These are phyloP conservation scores for Achroia grisella DNA, from an alignment of 1,140 invertebrate species.

Conservation along the genomic window DNA sequence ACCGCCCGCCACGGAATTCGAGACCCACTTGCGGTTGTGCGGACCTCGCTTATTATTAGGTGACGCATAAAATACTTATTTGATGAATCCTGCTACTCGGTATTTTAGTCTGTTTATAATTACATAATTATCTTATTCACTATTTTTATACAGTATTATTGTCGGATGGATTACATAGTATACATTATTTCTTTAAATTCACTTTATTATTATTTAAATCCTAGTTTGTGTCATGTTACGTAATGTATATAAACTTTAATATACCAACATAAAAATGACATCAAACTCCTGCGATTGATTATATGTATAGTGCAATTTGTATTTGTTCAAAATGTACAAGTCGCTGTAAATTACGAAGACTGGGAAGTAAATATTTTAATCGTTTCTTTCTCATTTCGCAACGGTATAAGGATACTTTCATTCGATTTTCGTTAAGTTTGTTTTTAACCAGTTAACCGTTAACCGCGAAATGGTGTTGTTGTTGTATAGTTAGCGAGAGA, in stretches of 20 bases:
- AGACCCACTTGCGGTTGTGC: conserved; percentile 60
- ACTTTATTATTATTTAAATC: too few relatives aligned
- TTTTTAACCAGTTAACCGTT: conserved; percentile 44
- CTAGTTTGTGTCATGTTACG: too few relatives aligned
- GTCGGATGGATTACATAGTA: too few relatives aligned
- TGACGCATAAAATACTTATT: conserved; percentile 50
- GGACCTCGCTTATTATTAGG: conserved; percentile 38
- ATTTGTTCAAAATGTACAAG: too few relatives aligned
- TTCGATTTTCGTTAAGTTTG: conserved; percentile 42
- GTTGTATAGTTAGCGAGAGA: conserved; percentile 25
- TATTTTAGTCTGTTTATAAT: conserved; percentile 8
- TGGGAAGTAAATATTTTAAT: not conserved
- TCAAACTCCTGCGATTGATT: too few relatives aligned
- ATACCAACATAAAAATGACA: too few relatives aligned
- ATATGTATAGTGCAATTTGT: too few relatives aligned
- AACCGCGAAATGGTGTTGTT: conserved; percentile 15
- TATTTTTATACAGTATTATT: not conserved
- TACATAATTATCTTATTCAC: not conserved
- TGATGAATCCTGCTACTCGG: conserved; percentile 15
- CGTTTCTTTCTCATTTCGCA: conserved; percentile 3
- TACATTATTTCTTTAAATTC: too few relatives aligned
- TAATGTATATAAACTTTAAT: too few relatives aligned
- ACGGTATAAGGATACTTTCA: conserved; percentile 35
- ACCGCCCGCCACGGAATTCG: conserved; percentile 53
- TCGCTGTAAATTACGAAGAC: not conserved